Evolutionary conservation across 2,797 vertebrate species (phyloP), one percentile per base, ranked within the genome.

Genomic region (Prunella strophiata): DNA sequence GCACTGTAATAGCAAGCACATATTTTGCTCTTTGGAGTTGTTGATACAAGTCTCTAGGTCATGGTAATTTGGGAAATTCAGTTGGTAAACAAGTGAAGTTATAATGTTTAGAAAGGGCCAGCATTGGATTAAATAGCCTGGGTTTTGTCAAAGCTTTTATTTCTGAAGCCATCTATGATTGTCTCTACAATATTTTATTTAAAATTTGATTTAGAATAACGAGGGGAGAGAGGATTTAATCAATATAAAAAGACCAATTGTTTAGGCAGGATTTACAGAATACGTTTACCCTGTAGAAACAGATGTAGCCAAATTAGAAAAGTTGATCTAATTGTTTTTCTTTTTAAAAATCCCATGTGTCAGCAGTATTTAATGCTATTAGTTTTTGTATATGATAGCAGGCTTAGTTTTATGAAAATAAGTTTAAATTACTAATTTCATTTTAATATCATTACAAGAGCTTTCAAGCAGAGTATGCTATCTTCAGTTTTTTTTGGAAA

Each of bases 331-430:
- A 4, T 55, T 54, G 4, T 72, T 92, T 59, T 61, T 6, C 9
- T 13, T 68, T n/a, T 11, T 4, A 16, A 71, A 93, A n/a, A 10
- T 0, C 0, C 1, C 10, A n/a, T 1, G 1, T 57, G 29, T 91
- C n/a, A 72, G 57, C 48, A 71, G 15, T 50, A 16, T 63, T 93
- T 70, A 38, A 43, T 88, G 45, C 57, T 25, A 5, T 67, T 79
- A 34, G 26, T 5, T 77, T 91, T 63, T 30, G 13, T 58, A 2
- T 45, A 4, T 42, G 30, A 32, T 61, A 71, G 23, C 26, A 77
- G 52, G 10, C 58, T 80, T 71, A 72, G 14, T 42, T 89, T 80
- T 68, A 55, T 48, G 45, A 40, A 79, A 77, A 65, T 13, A 32
- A 58, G 15, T 81, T 75, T 68, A 62, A 83, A 72, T 75, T 66